Conservation (phyloP, 2,113 vertebrate genomes). For the Ivindomyrus marchei region DNA sequence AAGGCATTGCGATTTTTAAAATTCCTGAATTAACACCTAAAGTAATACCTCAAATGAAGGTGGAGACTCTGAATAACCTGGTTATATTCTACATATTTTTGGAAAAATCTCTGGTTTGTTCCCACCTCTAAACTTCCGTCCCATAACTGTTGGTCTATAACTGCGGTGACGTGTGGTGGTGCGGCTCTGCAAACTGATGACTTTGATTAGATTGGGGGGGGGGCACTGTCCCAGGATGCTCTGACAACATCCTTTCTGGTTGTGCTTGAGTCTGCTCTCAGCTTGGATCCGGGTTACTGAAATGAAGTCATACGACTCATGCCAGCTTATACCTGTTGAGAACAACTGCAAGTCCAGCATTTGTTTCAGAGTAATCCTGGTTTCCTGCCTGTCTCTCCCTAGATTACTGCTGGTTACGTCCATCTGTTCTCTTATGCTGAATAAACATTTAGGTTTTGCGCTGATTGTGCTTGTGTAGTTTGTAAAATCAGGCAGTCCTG, state of each 20-base stretch:
- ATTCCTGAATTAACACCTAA: too few species aligned
- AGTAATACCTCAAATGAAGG: too few species aligned
- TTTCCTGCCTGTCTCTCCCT: not conserved
- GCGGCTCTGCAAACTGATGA: not conserved
- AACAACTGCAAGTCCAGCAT: not conserved
- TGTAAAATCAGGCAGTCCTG: not conserved
- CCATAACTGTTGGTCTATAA: not conserved
- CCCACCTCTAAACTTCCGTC: not conserved
- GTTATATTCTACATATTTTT: too few species aligned
- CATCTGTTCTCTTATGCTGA: not conserved
- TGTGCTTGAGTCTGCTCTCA: not conserved
- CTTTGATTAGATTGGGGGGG: not conserved
- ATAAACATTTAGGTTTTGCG: not conserved
- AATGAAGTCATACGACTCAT: not conserved
- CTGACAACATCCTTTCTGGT: not conserved
- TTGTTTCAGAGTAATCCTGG: not conserved
- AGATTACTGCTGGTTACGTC: not conserved
- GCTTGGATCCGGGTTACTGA: not conserved
- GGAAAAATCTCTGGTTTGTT: not conserved
- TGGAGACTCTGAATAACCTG: too few species aligned
- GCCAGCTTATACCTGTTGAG: not conserved
- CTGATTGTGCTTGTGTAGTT: not conserved
- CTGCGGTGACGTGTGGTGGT: not conserved
- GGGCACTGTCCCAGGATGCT: not conserved
- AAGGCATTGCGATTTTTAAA: too few species aligned